phyloP scores from a whole-genome alignment of 2,797 vertebrate genomes.

The Sparidentex hasta region DNA sequence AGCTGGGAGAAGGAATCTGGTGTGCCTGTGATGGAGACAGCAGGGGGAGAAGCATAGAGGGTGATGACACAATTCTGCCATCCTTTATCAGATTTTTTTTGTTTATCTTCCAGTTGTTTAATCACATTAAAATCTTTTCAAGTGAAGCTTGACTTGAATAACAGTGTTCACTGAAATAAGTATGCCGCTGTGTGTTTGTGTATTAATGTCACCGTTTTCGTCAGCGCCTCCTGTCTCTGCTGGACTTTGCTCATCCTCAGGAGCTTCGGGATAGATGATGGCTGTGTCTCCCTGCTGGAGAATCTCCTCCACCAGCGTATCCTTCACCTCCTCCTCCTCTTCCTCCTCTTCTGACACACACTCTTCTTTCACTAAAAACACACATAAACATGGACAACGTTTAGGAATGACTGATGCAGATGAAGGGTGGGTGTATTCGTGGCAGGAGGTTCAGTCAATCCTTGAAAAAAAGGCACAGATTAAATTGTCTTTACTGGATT shows the following conservation, averaged over 20 bases:
- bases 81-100: background rate
- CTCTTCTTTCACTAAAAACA: constrained; percentile 92
- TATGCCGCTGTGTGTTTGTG: constrained; percentile 15
- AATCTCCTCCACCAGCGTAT: constrained; percentile 95
- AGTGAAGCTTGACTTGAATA: background rate
- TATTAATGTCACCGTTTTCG: constrained; percentile 90
- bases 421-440: background rate
- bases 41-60: background rate
- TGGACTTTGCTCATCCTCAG: constrained; percentile 95
- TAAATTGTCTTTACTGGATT: too few species aligned
- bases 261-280: constrained; percentile 97
- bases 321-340: constrained; percentile 92
- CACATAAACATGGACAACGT: background rate
- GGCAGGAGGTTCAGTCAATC: too few species aligned
- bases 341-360: constrained; percentile 92
- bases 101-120: background rate
- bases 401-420: constrained; percentile 3
- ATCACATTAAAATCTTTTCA: background rate
- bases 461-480: background rate
- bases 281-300: constrained; percentile 96
- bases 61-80: background rate
- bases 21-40: constrained; percentile 85
- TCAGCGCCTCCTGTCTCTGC: constrained; percentile 94
- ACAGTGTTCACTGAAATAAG: background rate
- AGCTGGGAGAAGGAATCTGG: constrained; percentile 95